Evolutionary conservation across 2,797 vertebrate species (phyloP), one percentile per base, ranked within the genome.

Genomic region (Brotogeris chrysoptera): DNA sequence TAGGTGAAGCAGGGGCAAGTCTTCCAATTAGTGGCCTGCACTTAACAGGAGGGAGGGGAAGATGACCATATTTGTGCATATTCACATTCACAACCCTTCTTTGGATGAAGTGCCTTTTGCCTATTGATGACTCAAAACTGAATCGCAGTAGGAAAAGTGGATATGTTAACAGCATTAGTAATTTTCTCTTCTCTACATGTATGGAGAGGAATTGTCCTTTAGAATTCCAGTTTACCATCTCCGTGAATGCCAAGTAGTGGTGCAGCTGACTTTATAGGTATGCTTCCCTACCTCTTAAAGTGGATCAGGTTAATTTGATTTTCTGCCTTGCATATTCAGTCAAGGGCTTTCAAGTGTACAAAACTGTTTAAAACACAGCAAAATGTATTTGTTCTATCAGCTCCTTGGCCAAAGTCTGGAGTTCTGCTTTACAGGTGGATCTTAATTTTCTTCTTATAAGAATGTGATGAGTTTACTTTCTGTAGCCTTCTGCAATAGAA

Each of bases 21-120:
- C 13, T 79, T 74, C 32, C 32, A 59, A 2, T 14, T n/a, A 41
- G 38, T 39, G 69, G 36, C 16, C 28, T 1, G 0, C 14, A 4
- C 44, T 46, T 46, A 65, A 80, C 23, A 12, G 9, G 39, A 70
- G 6, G 21, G 30, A 41, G 34, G 19, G 15, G 47, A 44, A 79
- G 19, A 52, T 0, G 5, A 15, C 18, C 36, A 3, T 7, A 9
- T 61, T 76, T 32, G 2, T 23, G 5, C 23, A 34, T 66, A 25
- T 38, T 63, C 24, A 34, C 32, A n/a, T 8, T 53, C 21, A 3
- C 13, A 10, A 0, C 0, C 11, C 27, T 11, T 21, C 25, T 83
- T 60, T 55, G 17, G 19, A 28, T 64, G 27, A 73, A 90, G 9
- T 32, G 68, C 25, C 15, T 68, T 61, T 84, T 78, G 13, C 18